Conservation (phyloP, 2,888 invertebrate species). For the Heliconius charithonia region DNA sequence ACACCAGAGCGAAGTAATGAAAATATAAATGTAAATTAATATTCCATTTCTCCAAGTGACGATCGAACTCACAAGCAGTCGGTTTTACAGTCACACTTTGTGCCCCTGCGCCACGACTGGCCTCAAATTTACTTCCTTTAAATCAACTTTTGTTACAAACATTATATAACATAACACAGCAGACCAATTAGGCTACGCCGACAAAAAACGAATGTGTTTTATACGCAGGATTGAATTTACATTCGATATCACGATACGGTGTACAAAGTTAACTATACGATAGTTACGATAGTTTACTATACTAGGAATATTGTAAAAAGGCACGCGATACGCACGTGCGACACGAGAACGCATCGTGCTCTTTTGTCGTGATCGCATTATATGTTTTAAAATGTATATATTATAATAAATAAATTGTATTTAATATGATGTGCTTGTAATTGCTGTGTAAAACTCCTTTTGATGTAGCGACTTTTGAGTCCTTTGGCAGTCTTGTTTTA, state of each 20-base stretch:
- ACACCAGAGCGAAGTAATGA: no score
- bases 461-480: background rate
- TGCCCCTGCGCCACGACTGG: no score
- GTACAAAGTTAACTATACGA: constrained; percentile 47
- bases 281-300: background rate
- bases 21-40: no score
- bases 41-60: no score
- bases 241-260: constrained; percentile 49
- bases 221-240: constrained; percentile 45
- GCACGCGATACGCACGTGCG: constrained; percentile 66
- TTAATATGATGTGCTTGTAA: constrained; percentile 10
- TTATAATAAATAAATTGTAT: constrained; percentile 35
- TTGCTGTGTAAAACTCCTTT: background rate
- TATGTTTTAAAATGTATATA: constrained; percentile 26
- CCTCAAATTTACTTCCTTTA: background rate
- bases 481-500: background rate
- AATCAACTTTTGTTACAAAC: background rate
- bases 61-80: no score
- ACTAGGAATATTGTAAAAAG: constrained; percentile 50
- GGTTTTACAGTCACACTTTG: no score
- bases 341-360: constrained; percentile 68
- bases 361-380: constrained; percentile 60
- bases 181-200: constrained; percentile 42
- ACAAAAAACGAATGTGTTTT: constrained; percentile 42
- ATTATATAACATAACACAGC: background rate